Percentiles rank a stretch among this genome's conserved stretches.
These are phyloP conservation scores for Scolopax mira DNA, from an alignment of 2,113 vertebrate species.

Conservation along the genomic window DNA sequence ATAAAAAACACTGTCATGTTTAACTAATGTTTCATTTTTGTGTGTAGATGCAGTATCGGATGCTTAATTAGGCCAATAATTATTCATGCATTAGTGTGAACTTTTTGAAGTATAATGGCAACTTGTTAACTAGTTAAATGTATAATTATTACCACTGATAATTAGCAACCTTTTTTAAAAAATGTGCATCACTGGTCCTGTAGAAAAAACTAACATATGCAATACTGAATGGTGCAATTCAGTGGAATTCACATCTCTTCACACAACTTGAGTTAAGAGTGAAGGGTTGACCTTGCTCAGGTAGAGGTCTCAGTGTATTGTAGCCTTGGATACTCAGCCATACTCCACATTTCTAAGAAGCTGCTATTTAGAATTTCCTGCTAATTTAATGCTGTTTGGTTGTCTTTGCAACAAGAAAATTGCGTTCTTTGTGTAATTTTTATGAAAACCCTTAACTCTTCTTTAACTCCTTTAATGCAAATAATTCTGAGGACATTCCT, in stretches of 20 bases:
- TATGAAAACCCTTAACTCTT: background rate
- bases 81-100: conserved; percentile 69
- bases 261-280: background rate
- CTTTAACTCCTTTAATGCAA: background rate
- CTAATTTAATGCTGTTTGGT: background rate
- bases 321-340: background rate
- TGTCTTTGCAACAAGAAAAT: background rate
- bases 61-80: conserved; percentile 75
- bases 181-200: conserved; percentile 32
- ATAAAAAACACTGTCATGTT: conserved; percentile 53
- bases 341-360: background rate
- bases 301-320: background rate
- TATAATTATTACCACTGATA: conserved; percentile 68
- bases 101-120: conserved; percentile 65
- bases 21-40: conserved; percentile 58
- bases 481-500: background rate
- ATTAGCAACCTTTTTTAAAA: conserved; percentile 39
- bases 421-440: background rate
- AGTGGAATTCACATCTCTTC: background rate
- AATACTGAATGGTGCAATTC: conserved; percentile 9
- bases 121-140: conserved; percentile 66
- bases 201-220: conserved; percentile 45
- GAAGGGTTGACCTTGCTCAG: background rate
- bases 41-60: conserved; percentile 11
- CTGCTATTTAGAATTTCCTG: background rate